Conservation (phyloP, 2,113 vertebrate genomes). For the Chaetops frenatus region DNA sequence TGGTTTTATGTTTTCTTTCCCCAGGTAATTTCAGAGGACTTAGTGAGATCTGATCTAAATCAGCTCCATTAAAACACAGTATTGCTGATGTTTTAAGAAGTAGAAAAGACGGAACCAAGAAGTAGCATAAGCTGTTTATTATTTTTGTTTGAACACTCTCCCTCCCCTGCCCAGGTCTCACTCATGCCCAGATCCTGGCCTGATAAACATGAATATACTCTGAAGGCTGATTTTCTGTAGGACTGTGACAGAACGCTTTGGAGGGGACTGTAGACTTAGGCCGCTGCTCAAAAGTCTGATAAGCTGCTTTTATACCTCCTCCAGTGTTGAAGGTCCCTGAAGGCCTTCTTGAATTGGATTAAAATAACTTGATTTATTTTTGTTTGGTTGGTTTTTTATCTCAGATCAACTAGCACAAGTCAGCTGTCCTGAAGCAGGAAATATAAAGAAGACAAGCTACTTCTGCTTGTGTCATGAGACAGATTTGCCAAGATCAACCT, state of each 20-base stretch:
- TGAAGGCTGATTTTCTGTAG: neutral
- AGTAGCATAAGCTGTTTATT: neutral
- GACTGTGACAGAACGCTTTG: accelerated
- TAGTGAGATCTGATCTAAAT: neutral
- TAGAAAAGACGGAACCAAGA: neutral
- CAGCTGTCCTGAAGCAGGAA: neutral
- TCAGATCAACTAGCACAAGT: neutral
- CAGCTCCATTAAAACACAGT: neutral
- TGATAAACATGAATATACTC: neutral
- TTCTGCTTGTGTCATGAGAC: neutral
- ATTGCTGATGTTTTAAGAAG: neutral
- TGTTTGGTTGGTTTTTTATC: neutral
- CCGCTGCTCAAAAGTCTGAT: neutral
- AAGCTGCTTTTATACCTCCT: neutral
- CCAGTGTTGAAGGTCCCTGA: accelerated
- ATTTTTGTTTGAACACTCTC: neutral
- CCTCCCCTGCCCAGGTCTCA: neutral
- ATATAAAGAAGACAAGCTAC: neutral
- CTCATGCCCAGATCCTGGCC: neutral
- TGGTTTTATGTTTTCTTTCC: neutral
- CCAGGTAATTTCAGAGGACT: neutral
- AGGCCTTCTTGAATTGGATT: neutral
- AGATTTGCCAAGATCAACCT: neutral
- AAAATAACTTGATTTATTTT: neutral
- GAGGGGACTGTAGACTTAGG: neutral